phyloP scores from a whole-genome alignment of 2,113 vertebrate species.

The Grallaria varia region DNA sequence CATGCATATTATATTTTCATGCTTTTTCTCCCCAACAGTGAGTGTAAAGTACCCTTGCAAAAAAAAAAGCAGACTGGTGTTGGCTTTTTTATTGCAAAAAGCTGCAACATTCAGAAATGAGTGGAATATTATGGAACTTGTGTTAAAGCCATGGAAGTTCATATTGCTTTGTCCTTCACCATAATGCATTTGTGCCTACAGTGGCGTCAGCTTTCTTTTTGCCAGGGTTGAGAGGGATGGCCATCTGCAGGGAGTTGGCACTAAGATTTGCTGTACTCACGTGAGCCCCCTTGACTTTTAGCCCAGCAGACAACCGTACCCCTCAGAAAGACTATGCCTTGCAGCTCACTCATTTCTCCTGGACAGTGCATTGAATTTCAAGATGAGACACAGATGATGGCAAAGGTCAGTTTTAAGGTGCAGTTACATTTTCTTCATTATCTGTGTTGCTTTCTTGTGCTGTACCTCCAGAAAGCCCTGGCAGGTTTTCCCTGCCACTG shows the following conservation, averaged over 20 bases:
- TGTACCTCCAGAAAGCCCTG: not conserved
- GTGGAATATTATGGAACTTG: not conserved
- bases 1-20: not conserved
- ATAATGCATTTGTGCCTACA: accelerated
- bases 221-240: not conserved
- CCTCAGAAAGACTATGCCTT: not conserved
- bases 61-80: not conserved
- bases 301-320: not conserved
- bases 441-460: not conserved
- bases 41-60: not conserved
- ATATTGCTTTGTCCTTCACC: not conserved
- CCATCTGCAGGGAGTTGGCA: not conserved
- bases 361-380: not conserved
- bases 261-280: not conserved
- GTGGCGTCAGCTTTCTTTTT: not conserved
- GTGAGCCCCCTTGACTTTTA: not conserved
- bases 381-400: not conserved
- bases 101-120: not conserved
- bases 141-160: not conserved
- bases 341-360: not conserved
- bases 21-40: not conserved
- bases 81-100: not conserved
- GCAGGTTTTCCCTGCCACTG: not conserved
- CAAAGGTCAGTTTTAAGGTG: not conserved
- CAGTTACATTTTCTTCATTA: not conserved